Evolutionary conservation across 1,140 invertebrate species (phyloP).

Genomic region (Bombyx mori): DNA sequence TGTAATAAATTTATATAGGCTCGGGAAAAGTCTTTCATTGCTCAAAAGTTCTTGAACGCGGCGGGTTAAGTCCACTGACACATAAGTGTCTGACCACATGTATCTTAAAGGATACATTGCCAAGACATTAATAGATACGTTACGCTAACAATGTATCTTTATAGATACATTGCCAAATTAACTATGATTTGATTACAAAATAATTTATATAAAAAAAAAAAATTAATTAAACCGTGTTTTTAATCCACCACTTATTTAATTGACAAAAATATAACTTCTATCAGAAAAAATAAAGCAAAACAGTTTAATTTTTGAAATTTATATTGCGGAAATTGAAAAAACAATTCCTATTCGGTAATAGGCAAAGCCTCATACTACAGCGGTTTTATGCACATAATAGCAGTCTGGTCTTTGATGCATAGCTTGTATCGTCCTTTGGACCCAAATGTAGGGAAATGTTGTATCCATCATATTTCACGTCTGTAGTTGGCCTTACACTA

Average conservation of each 20-base stretch:
- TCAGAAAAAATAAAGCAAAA: constrained; percentile 10
- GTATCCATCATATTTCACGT: constrained; percentile 19
- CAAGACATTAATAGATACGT: constrained; percentile 13
- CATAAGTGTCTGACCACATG: too few relatives aligned
- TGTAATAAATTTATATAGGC: too few relatives aligned
- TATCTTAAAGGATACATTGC: constrained; percentile 20
- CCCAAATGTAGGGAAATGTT: constrained; percentile 19
- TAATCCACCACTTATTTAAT: constrained; percentile 7
- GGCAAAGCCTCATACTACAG: constrained; percentile 21
- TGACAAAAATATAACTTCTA: constrained; percentile 4
- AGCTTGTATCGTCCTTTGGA: constrained; percentile 21
- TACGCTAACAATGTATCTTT: constrained; percentile 16
- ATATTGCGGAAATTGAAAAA: constrained; percentile 20
- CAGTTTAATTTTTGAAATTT: constrained; percentile 13
- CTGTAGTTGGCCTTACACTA: constrained; percentile 8
- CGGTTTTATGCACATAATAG: constrained; percentile 15
- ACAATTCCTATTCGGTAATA: constrained; percentile 18
- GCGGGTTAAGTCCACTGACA: too few relatives aligned
- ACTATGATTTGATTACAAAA: constrained; percentile 12
- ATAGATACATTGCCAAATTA: constrained; percentile 3
- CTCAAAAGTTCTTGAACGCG: too few relatives aligned
- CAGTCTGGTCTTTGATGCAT: constrained; percentile 20
- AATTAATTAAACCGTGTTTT: constrained; percentile 9
- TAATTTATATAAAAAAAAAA: constrained; percentile 11
- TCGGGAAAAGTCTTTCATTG: too few relatives aligned